phyloP scores from a whole-genome alignment of 1,140 invertebrate genomes.

The Pseudomyrmex cubaensis region DNA sequence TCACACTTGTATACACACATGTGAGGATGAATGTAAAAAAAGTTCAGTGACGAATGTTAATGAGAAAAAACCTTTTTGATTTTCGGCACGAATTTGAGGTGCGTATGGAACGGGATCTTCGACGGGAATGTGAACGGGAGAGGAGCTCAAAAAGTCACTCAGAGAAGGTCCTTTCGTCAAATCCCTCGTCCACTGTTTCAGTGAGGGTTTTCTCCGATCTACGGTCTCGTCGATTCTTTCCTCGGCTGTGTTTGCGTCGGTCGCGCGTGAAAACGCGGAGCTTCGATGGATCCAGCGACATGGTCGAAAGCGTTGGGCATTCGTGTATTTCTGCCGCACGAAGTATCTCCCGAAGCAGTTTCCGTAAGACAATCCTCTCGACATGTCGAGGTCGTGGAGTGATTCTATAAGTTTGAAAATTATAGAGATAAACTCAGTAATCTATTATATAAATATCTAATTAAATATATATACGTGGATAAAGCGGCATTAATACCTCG shows the following conservation, averaged over 20 bases:
- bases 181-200: not conserved
- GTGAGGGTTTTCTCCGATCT: too few relatives aligned
- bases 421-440: too few relatives aligned
- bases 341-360: not conserved
- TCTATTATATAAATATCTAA: not conserved
- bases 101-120: conserved; percentile 78
- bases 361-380: conserved; percentile 1
- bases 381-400: not conserved
- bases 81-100: conserved; percentile 69
- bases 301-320: not conserved
- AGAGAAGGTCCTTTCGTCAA: conserved; percentile 57
- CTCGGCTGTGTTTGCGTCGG: not conserved
- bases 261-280: not conserved
- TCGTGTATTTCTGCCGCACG: not conserved
- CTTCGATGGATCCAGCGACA: not conserved
- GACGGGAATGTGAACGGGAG: not conserved
- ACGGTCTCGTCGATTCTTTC: too few relatives aligned
- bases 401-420: too few relatives aligned
- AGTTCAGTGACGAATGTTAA: not conserved
- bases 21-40: not conserved
- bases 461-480: not conserved
- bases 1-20: too few relatives aligned
- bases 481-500: too few relatives aligned
- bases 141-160: conserved; percentile 33
- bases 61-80: conserved; percentile 78